Base-by-base conservation (phyloP, 2,888 invertebrate species). In the Coecobrya sp. region DNA sequence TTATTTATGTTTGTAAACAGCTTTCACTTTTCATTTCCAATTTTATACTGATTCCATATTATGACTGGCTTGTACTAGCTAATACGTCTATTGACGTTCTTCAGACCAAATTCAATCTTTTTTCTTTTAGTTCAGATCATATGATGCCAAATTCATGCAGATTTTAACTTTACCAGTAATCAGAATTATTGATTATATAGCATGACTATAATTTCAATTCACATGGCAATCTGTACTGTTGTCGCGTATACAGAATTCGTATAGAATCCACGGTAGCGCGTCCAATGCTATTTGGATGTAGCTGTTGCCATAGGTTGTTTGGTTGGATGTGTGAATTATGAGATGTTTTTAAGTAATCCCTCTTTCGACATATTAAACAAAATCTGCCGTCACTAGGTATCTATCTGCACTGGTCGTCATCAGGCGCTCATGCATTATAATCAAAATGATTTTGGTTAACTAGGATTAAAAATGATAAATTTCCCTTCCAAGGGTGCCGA, bases 391-490 rank as follows among this genome's bases (percentile, higher is more conserved):
- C n/a, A n/a, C n/a, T n/a, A n/a, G n/a, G n/a, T 27, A 10, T 86
- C 19, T 70, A 45, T 19, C 19, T 52, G 10, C 59, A 8, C 59
- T 11, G 2, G 49, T 49, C 10, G 1, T 7, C 49, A 49, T 49
- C 10, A 10, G n/a, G 73, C 22, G 73, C 19, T 36, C 42, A 73
- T 89, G 70, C 82, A 89, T 81, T 36, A 36, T 36, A 68, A 70
- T 59, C 82, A 89, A 84, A 73, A 30, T 22, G 49, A 86, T 76
- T 73, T 42, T n/a, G 42, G 42, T 3, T 55, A 76, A 86, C 25
- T 84, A 27, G 81, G 85, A 85, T 85, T 85, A 76, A 19, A 22
- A 22, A 49, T 85, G 85, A 90, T 90, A 90, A 85, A 85, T 90
- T 84, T 85, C 76, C 52, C n/a, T 62, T 90, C 62, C 62, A 49